Evolutionary conservation across 2,113 vertebrate genomes (phyloP).

Genomic region (Oryctolagus cuniculus): mOryCun1.1 NC_091434.1:36208501-36209000

Average conservation of each 20-base stretch:
- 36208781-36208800: neutral
- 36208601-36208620: conserved; percentile 26
- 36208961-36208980: neutral
- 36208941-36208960: conserved; percentile 3
- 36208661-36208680: neutral
- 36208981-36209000: neutral
- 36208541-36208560: no score
- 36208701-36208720: neutral
- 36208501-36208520: no score
- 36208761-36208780: neutral
- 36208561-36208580: no score
- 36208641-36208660: conserved; percentile 1
- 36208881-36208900: neutral
- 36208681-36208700: neutral
- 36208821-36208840: neutral
- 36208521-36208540: no score
- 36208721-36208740: neutral
- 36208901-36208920: neutral
- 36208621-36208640: neutral
- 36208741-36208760: neutral
- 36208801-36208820: conserved; percentile 40
- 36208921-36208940: neutral
- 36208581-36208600: no score
- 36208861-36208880: conserved; percentile 25
- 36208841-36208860: neutral